phyloP scores from a whole-genome alignment of 1,140 invertebrate species.

The Bathynomus jamesi region DNA sequence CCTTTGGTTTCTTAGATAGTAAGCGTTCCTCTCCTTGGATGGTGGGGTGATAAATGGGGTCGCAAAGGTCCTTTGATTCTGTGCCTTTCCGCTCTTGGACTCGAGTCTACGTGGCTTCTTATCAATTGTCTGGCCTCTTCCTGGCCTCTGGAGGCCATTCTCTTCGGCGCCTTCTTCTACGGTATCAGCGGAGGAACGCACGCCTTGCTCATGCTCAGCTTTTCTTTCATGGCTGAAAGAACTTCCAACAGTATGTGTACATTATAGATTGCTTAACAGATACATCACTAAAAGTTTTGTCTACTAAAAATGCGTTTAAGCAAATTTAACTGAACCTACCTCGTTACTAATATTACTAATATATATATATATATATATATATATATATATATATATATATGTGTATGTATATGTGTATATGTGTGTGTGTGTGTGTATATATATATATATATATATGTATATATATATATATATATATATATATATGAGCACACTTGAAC shows the following conservation, averaged over 20 bases:
- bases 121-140: neutral
- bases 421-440: slow-evolving; percentile 2
- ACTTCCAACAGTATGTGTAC: slow-evolving; percentile 1
- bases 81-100: slow-evolving; percentile 6
- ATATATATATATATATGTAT: slow-evolving; percentile 5
- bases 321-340: no score
- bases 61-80: slow-evolving; percentile 14
- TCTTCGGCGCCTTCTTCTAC: slow-evolving; percentile 13
- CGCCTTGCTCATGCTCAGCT: slow-evolving; percentile 23
- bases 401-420: slow-evolving; percentile 1
- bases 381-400: slow-evolving; percentile 4
- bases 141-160: slow-evolving; percentile 5
- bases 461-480: neutral
- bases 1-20: no score
- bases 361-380: slow-evolving; percentile 1
- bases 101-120: slow-evolving; percentile 10
- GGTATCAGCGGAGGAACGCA: slow-evolving; percentile 16
- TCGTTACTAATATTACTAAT: neutral
- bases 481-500: neutral
- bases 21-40: slow-evolving; percentile 16
- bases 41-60: slow-evolving; percentile 21
- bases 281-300: neutral
- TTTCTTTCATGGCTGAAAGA: slow-evolving; percentile 20
- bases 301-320: no score
- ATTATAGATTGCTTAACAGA: neutral